phyloP scores from a whole-genome alignment of 1,140 invertebrate species.

The Drosophila kikkawai region DNA sequence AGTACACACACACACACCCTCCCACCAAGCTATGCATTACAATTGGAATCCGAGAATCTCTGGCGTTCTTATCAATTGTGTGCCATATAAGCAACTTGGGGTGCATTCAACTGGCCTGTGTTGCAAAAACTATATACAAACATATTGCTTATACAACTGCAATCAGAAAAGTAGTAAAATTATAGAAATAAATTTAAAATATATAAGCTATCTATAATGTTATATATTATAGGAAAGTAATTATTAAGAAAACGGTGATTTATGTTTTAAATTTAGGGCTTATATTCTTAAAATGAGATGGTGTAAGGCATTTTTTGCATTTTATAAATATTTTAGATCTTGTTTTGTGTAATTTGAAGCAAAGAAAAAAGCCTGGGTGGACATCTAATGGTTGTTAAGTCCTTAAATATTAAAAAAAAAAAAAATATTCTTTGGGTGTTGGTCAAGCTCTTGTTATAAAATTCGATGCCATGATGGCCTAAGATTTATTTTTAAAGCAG shows the following conservation, averaged over 20 bases:
- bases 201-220: no score
- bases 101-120: constrained; percentile 70
- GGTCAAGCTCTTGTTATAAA: not conserved
- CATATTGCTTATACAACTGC: not conserved
- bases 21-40: constrained; percentile 10
- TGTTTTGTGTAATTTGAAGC: no score
- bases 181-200: not conserved
- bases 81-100: constrained; percentile 42
- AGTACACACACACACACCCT: not conserved
- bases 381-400: no score
- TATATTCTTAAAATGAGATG: not conserved
- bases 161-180: not conserved
- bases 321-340: no score
- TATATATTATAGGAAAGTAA: no score
- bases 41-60: constrained; percentile 44
- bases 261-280: no score
- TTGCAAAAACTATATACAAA: constrained; percentile 41
- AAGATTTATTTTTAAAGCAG: not conserved
- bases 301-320: not conserved
- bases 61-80: constrained; percentile 56
- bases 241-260: no score
- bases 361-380: no score
- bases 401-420: not conserved
- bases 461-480: not conserved
- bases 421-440: not conserved